These are phyloP conservation scores for Dasysyrphus tricinctus DNA, from an alignment of 2,888 invertebrate genomes.

Conservation along the genomic window DNA sequence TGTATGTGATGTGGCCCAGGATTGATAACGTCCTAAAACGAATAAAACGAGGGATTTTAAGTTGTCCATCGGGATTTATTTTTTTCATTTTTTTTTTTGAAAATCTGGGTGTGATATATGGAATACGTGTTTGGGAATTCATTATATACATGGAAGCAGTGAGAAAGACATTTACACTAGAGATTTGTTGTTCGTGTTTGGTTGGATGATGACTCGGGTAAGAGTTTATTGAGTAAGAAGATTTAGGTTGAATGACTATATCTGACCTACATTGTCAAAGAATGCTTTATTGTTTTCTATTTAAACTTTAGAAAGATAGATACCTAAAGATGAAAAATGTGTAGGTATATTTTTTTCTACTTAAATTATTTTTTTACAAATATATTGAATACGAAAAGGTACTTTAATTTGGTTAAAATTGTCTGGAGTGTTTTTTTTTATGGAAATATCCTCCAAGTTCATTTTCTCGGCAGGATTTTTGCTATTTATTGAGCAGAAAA, in stretches of 20 bases:
- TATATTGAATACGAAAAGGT: slow-evolving; percentile 1
- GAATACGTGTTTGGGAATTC: slow-evolving; percentile 43
- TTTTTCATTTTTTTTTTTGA: slow-evolving; percentile 10
- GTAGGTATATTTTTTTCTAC: background rate
- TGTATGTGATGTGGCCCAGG: slow-evolving; percentile 22
- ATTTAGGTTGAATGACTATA: slow-evolving; percentile 29
- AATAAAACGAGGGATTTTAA: slow-evolving; percentile 69
- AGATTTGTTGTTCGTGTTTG: slow-evolving; percentile 18
- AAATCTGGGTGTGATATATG: slow-evolving; percentile 27
- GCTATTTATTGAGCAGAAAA: background rate
- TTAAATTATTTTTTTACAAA: background rate
- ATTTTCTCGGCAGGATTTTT: background rate
- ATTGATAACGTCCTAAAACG: slow-evolving; percentile 58
- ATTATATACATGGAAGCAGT: slow-evolving; percentile 5
- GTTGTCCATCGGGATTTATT: slow-evolving; percentile 63
- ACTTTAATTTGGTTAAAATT: slow-evolving; percentile 29
- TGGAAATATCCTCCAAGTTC: background rate
- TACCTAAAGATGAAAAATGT: slow-evolving; percentile 8
- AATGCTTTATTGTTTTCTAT: slow-evolving; percentile 38
- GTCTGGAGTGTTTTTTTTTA: slow-evolving; percentile 28
- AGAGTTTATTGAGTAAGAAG: slow-evolving; percentile 37
- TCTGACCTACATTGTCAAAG: slow-evolving; percentile 35
- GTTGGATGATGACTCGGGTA: slow-evolving; percentile 23
- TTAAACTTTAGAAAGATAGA: background rate
- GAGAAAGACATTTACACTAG: slow-evolving; percentile 26